Percentiles rank a stretch among this genome's conserved stretches.
Conservation (phyloP, 2,888 invertebrate genomes). For the Caenorhabditis panamensis region DNA sequence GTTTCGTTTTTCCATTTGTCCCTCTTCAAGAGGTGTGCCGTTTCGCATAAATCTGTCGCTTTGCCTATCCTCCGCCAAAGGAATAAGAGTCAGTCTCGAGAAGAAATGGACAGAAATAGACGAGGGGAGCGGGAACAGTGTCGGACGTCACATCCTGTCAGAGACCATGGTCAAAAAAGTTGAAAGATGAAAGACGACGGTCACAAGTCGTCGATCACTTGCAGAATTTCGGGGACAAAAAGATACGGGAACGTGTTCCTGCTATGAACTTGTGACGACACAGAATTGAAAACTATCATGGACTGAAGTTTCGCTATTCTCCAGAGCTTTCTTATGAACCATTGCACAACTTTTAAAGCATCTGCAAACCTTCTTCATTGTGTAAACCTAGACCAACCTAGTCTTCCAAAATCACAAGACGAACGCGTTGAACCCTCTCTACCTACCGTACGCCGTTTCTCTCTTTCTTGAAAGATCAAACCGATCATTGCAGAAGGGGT, state of each 20-base stretch:
- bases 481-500: slow-evolving; percentile 2
- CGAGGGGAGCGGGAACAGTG: not conserved
- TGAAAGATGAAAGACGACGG: slow-evolving; percentile 13
- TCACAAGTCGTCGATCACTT: not conserved
- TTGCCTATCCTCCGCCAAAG: not conserved
- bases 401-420: not conserved
- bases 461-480: slow-evolving; percentile 44
- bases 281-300: too few species aligned
- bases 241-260: too few species aligned
- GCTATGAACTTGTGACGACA: too few species aligned
- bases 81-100: too few species aligned
- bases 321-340: too few species aligned
- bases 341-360: not conserved
- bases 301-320: too few species aligned
- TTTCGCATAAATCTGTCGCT: slow-evolving; percentile 19
- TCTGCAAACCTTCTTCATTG: not conserved
- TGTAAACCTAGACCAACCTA: not conserved
- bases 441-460: too few species aligned
- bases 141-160: slow-evolving; percentile 12
- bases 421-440: not conserved
- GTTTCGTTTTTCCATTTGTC: not conserved
- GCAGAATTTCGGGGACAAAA: not conserved
- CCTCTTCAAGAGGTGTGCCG: slow-evolving; percentile 16
- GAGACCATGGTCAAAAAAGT: slow-evolving; percentile 11
- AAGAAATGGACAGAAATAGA: not conserved